Conservation (phyloP, 1,140 invertebrate species). For the Zaprionus nigranus region DNA sequence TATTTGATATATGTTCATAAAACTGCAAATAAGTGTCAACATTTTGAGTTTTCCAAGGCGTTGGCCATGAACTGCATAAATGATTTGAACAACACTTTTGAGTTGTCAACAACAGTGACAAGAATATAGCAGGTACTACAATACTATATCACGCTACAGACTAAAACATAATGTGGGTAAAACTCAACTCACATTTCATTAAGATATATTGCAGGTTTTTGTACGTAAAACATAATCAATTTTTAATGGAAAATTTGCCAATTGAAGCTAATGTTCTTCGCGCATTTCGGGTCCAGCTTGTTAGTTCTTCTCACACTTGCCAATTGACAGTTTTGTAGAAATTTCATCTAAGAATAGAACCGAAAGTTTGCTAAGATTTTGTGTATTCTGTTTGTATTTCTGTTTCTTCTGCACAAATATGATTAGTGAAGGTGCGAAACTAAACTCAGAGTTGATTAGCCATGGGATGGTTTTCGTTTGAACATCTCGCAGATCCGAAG, state of each 20-base stretch:
- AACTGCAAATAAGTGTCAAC: constrained; percentile 15
- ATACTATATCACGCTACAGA: background rate
- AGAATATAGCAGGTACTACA: background rate
- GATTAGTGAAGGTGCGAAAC: background rate
- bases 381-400: constrained; percentile 5
- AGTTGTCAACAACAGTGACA: constrained; percentile 5
- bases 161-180: background rate
- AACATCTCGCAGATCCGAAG: background rate
- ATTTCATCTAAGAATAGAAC: background rate
- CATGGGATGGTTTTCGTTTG: background rate
- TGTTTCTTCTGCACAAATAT: background rate
- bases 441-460: background rate
- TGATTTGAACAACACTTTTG: constrained; percentile 17
- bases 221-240: background rate
- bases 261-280: background rate
- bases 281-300: background rate
- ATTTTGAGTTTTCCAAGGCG: constrained; percentile 22
- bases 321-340: background rate
- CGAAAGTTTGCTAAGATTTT: constrained; percentile 2
- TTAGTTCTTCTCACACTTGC: background rate
- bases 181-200: background rate
- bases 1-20: background rate
- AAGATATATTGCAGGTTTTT: constrained; percentile 9
- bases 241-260: background rate
- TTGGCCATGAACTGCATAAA: constrained; percentile 23